Evolutionary conservation across 2,888 invertebrate genomes (phyloP).

Genomic region (Noctua comes): DNA sequence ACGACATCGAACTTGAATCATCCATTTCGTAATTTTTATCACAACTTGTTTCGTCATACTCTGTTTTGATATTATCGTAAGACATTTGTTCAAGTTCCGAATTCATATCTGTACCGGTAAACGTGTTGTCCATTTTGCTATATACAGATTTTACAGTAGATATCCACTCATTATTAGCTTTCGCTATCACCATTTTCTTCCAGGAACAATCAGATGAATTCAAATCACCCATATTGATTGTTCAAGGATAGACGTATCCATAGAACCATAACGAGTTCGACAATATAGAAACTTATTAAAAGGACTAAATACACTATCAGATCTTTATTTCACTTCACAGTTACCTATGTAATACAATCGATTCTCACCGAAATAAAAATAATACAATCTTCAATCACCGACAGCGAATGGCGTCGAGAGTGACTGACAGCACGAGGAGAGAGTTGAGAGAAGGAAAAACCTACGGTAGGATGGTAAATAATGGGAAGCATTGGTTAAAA

Average conservation of each 20-base stretch:
- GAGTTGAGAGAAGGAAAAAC: background rate
- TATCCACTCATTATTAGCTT: constrained; percentile 84
- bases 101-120: constrained; percentile 60
- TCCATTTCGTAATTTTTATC: constrained; percentile 56
- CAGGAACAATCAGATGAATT: constrained; percentile 82
- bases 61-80: constrained; percentile 72
- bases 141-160: constrained; percentile 78
- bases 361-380: constrained; percentile 28
- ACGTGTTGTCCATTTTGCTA: constrained; percentile 64
- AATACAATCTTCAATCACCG: background rate
- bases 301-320: constrained; percentile 30
- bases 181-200: constrained; percentile 87
- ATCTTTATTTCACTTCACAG: constrained; percentile 36
- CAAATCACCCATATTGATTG: constrained; percentile 88
- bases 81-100: constrained; percentile 67
- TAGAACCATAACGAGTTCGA: constrained; percentile 80
- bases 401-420: constrained; percentile 15
- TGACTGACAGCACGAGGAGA: constrained; percentile 6
- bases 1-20: constrained; percentile 61
- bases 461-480: constrained; percentile 26
- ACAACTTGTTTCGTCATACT: constrained; percentile 63
- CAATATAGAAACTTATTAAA: constrained; percentile 32
- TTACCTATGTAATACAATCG: constrained; percentile 23
- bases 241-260: constrained; percentile 87
- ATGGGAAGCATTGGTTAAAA: background rate